These are phyloP conservation scores for Cephus pulcher DNA, from an alignment of 2,888 invertebrate species.

Conservation along the genomic window DNA sequence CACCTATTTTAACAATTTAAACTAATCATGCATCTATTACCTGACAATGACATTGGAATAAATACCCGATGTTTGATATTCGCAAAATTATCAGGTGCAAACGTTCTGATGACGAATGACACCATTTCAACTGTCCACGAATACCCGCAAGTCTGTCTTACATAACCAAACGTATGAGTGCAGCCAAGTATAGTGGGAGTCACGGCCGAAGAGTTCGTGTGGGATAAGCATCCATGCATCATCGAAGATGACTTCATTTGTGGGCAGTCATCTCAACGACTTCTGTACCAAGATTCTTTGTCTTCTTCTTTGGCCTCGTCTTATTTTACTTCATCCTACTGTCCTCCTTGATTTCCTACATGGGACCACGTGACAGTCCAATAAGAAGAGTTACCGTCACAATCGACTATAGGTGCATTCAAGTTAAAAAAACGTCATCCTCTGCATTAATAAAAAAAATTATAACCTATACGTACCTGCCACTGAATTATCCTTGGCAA, in stretches of 20 bases:
- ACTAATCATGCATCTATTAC: not conserved
- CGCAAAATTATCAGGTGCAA: not conserved
- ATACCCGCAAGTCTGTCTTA: not conserved
- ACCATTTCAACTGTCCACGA: not conserved
- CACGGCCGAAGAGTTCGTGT: slow-evolving; percentile 35
- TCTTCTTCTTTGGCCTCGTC: not conserved
- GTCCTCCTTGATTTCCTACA: not conserved
- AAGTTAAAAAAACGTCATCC: not conserved
- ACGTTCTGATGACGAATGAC: not conserved
- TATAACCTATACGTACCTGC: not conserved
- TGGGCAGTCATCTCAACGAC: slow-evolving; percentile 15
- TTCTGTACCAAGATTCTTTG: not conserved
- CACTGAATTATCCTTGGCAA: not conserved
- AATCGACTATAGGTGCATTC: not conserved
- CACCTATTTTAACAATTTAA: not conserved
- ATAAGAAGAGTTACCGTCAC: not conserved
- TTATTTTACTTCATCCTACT: not conserved
- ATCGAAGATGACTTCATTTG: slow-evolving; percentile 59
- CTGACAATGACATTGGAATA: not conserved
- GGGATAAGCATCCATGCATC: slow-evolving; percentile 57
- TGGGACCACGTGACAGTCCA: not conserved
- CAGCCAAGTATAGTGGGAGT: not conserved
- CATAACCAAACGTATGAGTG: not conserved
- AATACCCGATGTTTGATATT: not conserved
- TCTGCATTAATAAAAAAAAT: not conserved